Evolutionary conservation across 2,113 vertebrate species (phyloP), one percentile per base, ranked within the genome.

Genomic region (Sapayoa aenigma): DNA sequence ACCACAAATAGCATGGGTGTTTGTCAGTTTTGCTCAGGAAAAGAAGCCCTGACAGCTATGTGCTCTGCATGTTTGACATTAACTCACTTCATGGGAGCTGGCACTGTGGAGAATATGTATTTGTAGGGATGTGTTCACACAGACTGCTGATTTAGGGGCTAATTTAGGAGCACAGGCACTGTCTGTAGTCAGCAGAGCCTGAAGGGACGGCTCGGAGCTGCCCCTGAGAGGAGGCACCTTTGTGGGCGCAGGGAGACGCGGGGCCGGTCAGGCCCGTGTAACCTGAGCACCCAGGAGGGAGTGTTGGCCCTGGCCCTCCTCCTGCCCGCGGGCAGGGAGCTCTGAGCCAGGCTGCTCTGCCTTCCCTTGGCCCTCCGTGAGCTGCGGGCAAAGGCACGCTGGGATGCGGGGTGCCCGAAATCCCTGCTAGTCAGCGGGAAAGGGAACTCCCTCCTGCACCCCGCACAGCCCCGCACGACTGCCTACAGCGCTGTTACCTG

Each of bases 101-200:
- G 86, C 84, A 58, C 81, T 41, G 53, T 31, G 56, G 37, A 72
- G 65, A 65, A 28, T 25, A 31, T 33, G 3, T 90, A 89, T 94
- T 92, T 93, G 65, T 90, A 94, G 85, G 63, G 31, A 19, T 39
- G 30, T 35, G 37, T 90, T 85, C 75, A 76, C 87, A 91, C 4
- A 2, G 37, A n/a, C n/a, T n/a, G 11, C 84, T 62, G 82, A 62
- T 93, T 93, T 92, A 93, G 75, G 20, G 71, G 52, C 66, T 96
- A 87, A 93, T 90, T 94, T 66, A 62, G 92, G 90, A 95, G 75
- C 88, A 93, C 67, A 94, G 59, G 44, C 46, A 0, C 67, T 62
- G 78, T 90, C 75, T 92, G 94, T 95, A 44, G 28, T 66, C 71
- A 83, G 58, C 2, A 4, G 58, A 92, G 39, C n/a, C 50, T 53